Base-by-base conservation (phyloP, 2,888 invertebrate genomes). In the Dasypogon diadema region DNA sequence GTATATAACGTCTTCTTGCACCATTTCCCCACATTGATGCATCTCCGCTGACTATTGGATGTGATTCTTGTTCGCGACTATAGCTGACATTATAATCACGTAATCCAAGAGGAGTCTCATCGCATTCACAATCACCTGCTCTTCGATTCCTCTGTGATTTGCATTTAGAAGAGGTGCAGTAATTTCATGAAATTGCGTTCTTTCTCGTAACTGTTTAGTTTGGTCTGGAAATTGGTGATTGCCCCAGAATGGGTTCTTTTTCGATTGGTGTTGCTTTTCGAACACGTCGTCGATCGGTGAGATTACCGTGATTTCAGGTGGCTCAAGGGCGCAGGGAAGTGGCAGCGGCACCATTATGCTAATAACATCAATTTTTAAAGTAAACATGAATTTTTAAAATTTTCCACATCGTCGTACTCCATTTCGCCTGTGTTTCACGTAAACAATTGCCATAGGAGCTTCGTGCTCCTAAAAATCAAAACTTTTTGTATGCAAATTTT, bases 151-250 rank as follows among this genome's bases (percentile, higher is more conserved):
- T 3, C 51, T 21, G 51, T 51, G 51, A 51, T 51, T 51, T 51
- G 51, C 18, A 51, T 51, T 51, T 51, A 51, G 51, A 51, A 51
- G 12, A 51, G 51, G 21, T 51, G 18, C 51, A 51, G 18, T 21
- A 51, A 51, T 51, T 51, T 42, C 8, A 51, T 16, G 51, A 21
- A 51, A 51, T 51, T 51, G 51, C 21, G 21, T 51, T 51, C 51
- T 21, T 8, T 21, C 51, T 8, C 2, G 18, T 16, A 21, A 51
- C 21, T 21, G 51, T 51, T 51, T 51, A 21, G 48, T 48, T 48
- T 48, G 12, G 51, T 21, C 18, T 51, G 6, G 18, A 21, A 16
- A 51, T 51, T 14, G 51, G 18, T 18, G 21, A 51, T 51, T 51
- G 51, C 16, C 51, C 18, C 51, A 16, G 51, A 21, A 51, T 21